A percentile compares a stretch with the other conserved stretches of the same genome.
These are phyloP conservation scores for Setophaga kirtlandii DNA, from an alignment of 2,113 vertebrate species.

Conservation along the genomic window DNA sequence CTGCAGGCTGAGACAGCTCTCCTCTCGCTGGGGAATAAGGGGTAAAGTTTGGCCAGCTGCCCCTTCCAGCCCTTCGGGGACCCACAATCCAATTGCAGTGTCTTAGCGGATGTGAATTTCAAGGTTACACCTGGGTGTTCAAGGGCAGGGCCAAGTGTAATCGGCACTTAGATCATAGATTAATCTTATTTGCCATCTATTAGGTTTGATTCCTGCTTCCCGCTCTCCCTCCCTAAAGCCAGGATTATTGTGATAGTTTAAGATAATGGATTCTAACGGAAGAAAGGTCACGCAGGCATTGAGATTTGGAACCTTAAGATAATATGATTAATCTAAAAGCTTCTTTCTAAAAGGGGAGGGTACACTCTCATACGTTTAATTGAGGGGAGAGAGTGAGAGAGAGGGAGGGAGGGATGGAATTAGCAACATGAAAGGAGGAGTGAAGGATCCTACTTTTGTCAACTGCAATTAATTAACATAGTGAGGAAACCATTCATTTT, in stretches of 20 bases:
- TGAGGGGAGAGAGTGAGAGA: conserved; percentile 74
- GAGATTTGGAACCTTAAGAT: conserved; percentile 99
- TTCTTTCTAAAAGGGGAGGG: conserved; percentile 90
- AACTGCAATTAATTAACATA: conserved; percentile 76
- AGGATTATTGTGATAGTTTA: conserved; percentile 99
- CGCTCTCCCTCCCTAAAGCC: conserved; percentile 96
- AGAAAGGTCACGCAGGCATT: conserved; percentile 94
- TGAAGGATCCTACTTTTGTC: conserved; percentile 74
- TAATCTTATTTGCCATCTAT: conserved; percentile 99
- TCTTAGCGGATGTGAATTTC: conserved; percentile 96
- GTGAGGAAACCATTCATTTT: conserved; percentile 61
- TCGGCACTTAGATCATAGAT: conserved; percentile 99
- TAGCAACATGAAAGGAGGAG: conserved; percentile 59
- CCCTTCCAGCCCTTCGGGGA: conserved; percentile 81
- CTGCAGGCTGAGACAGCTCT: conserved; percentile 70
- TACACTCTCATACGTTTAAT: conserved; percentile 92
- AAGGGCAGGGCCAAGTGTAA: conserved; percentile 99
- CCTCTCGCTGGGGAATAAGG: conserved; percentile 78
- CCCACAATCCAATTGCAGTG: conserved; percentile 92
- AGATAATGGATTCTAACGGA: conserved; percentile 99
- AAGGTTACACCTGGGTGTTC: conserved; percentile 99
- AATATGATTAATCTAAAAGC: conserved; percentile 99
- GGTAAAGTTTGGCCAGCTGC: conserved; percentile 86
- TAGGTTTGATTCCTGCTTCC: conserved; percentile 98
- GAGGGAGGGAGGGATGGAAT: conserved; percentile 65